Conservation (phyloP, 2,113 vertebrate species). For the Microcebus lehilahytsara region DNA sequence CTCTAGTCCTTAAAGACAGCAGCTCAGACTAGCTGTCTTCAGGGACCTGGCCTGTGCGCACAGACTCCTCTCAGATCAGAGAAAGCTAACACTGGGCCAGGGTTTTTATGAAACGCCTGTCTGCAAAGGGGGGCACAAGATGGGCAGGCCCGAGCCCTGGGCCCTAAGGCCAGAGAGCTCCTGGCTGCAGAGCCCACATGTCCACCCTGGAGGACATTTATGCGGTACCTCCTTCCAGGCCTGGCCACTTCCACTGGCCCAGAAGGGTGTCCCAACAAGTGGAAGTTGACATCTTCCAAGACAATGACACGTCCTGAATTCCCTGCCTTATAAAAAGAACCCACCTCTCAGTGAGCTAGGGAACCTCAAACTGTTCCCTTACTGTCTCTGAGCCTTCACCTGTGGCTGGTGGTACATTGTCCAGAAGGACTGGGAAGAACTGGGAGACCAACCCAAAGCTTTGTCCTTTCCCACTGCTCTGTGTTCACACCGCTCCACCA, state of each 20-base stretch:
- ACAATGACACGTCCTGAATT: neutral
- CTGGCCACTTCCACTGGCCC: neutral
- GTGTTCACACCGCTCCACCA: neutral
- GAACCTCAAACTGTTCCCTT: neutral
- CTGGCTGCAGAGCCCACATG: neutral
- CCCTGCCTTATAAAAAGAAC: neutral
- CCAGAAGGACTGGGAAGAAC: neutral
- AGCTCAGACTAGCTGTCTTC: neutral
- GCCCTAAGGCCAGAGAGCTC: neutral
- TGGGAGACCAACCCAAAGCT: neutral
- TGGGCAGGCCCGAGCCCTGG: neutral
- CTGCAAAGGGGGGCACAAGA: neutral
- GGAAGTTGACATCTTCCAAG: neutral
- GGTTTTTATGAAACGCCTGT: neutral
- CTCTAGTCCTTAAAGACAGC: neutral
- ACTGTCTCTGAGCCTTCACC: neutral
- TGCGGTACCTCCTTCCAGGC: fast-evolving
- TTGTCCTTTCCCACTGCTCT: fast-evolving
- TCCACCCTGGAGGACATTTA: too few species aligned
- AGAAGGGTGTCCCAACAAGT: neutral
- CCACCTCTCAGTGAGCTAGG: neutral
- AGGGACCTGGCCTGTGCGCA: fast-evolving
- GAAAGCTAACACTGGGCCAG: neutral
- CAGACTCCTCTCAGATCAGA: neutral
- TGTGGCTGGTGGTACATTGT: neutral